Evolutionary conservation across 2,888 invertebrate species (phyloP), one percentile per base, ranked within the genome.

Genomic region (Amiota communis): DNA sequence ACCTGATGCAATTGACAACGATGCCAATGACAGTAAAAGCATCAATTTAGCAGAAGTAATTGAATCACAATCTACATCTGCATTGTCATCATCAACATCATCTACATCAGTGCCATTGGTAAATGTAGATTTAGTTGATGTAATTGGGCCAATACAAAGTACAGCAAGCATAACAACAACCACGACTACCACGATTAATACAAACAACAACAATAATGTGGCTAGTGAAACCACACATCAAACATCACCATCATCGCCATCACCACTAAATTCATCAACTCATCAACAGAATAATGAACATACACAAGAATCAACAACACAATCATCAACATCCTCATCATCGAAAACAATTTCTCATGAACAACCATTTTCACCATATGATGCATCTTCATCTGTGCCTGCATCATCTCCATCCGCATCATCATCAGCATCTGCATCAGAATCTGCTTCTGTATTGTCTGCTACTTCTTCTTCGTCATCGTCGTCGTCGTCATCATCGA

Each of bases 361-460:
- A 49, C 70, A 76, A 70, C 46, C 79, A 53, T 77, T 75, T 67
- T 76, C 77, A 56, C 76, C 82, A 65, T 81, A 79, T 68, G 76
- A 76, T 67, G 75, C 71, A 65, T 78, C 72, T 70, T 78, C 78
- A 20, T 74, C 76, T 63, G 74, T 80, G 48, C 75, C 76, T 70
- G 57, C 71, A 23, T 23, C 23, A 64, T 77, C 78, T 10, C 71
- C 75, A 56, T 72, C 74, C 48, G 72, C 56, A 57, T 63, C 81
- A 57, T 65, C 78, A 61, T 70, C 70, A 23, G 57, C 72, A 72
- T 70, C 82, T 17, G 65, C 71, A 74, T 70, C 47, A 72, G 71
- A 72, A 51, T 75, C 78, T 70, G 73, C 73, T 73, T 74, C 74
- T 53, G 63, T 79, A 72, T 70, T 76, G 46, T 48, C 75, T 59